Evolutionary conservation across 1,140 invertebrate species (phyloP).

Genomic region (Caenorhabditis brenneri): DNA sequence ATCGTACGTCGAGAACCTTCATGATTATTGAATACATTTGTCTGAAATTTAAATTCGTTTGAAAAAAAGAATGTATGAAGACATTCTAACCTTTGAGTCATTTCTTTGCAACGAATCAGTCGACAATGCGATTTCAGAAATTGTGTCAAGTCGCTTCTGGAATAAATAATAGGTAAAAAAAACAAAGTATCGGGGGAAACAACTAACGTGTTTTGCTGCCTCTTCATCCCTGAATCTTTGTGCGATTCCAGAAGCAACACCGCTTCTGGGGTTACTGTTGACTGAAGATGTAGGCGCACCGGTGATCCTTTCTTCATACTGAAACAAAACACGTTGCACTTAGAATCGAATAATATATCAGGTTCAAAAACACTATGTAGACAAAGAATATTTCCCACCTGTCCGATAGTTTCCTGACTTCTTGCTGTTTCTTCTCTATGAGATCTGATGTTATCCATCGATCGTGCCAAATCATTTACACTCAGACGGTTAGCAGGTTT

Average conservation of each 20-base stretch:
- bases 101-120: slow-evolving; percentile 7
- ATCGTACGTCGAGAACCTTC: not conserved
- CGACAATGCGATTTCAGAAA: slow-evolving; percentile 16
- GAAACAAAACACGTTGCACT: not conserved
- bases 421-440: not conserved
- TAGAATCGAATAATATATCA: too few species aligned
- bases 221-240: slow-evolving; percentile 16
- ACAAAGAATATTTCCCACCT: too few species aligned
- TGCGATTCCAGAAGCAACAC: not conserved
- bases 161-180: not conserved
- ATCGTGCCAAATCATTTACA: not conserved
- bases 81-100: slow-evolving; percentile 30
- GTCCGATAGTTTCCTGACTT: slow-evolving; percentile 16
- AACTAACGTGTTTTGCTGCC: not conserved
- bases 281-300: not conserved
- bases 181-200: not conserved
- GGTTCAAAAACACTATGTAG: too few species aligned
- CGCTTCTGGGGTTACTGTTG: not conserved
- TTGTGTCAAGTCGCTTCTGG: slow-evolving; percentile 24
- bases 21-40: slow-evolving; percentile 24
- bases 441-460: not conserved
- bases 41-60: not conserved
- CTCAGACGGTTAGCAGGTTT: not conserved
- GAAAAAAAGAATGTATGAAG: not conserved
- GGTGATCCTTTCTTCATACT: slow-evolving; percentile 13